These are phyloP conservation scores for Hypercompe scribonia DNA, from an alignment of 2,888 invertebrate genomes.

Conservation along the genomic window DNA sequence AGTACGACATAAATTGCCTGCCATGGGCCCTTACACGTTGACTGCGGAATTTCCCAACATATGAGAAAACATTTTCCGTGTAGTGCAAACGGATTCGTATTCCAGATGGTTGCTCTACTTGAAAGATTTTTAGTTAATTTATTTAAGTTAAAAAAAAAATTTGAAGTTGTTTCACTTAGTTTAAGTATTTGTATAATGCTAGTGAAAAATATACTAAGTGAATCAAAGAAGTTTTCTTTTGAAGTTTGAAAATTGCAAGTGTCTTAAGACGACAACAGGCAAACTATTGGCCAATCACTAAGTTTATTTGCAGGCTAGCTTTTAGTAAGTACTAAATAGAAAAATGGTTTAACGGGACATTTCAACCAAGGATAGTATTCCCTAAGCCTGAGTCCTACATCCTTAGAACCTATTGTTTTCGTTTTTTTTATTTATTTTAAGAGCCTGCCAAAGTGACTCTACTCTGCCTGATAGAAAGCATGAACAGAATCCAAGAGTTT, in stretches of 20 bases:
- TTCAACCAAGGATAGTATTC: too few species aligned
- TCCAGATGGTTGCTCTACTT: constrained; percentile 67
- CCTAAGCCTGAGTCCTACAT: too few species aligned
- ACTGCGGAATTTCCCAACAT: constrained; percentile 80
- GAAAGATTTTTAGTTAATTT: not conserved
- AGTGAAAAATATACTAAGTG: not conserved
- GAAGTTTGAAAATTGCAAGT: not conserved
- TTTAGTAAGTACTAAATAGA: not conserved
- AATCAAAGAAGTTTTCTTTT: not conserved
- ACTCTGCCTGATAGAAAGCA: too few species aligned
- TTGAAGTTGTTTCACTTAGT: not conserved
- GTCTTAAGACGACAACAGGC: too few species aligned
- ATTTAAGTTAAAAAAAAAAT: not conserved
- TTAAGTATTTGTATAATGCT: too few species aligned
- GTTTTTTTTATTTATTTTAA: too few species aligned
- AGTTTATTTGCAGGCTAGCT: not conserved
- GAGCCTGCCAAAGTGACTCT: too few species aligned
- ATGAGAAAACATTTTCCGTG: constrained; percentile 83
- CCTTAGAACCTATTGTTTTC: too few species aligned
- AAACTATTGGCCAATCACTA: too few species aligned
- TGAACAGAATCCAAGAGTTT: too few species aligned
- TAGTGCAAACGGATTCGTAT: constrained; percentile 56
- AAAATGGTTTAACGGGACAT: too few species aligned
- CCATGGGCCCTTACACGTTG: constrained; percentile 74
- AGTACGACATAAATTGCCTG: constrained; percentile 79